phyloP scores from a whole-genome alignment of 2,797 vertebrate genomes.

The Fistularia commersonii region DNA sequence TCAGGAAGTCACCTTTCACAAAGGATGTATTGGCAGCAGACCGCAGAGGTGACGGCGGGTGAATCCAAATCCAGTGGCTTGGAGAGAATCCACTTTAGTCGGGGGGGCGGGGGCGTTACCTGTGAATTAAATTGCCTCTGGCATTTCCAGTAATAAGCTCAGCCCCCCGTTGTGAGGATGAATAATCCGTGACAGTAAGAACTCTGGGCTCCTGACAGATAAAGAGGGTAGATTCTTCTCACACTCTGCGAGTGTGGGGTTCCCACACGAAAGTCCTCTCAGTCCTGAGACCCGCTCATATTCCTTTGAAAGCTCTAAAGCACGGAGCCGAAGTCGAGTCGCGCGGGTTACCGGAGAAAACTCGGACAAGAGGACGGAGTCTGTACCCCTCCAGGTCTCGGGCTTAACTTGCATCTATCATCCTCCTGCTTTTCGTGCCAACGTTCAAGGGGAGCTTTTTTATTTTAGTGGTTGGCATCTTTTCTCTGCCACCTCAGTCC shows the following conservation, averaged over 20 bases:
- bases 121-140: slow-evolving; percentile 48
- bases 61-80: slow-evolving; percentile 46
- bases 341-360: slow-evolving; percentile 42
- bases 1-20: slow-evolving; percentile 58
- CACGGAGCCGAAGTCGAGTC: slow-evolving; percentile 22
- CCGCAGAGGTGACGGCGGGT: slow-evolving; percentile 45
- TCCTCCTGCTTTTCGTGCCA: slow-evolving; percentile 30
- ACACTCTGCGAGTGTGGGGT: slow-evolving; percentile 27
- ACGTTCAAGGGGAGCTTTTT: slow-evolving; percentile 42
- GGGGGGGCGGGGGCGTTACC: slow-evolving; percentile 37
- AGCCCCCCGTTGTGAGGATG: slow-evolving; percentile 30
- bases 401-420: slow-evolving; percentile 56
- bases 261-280: slow-evolving; percentile 38
- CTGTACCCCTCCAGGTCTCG: slow-evolving; percentile 17
- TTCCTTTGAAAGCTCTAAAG: slow-evolving; percentile 35
- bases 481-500: slow-evolving; percentile 39
- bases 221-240: slow-evolving; percentile 30
- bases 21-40: slow-evolving; percentile 42
- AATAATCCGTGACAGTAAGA: slow-evolving; percentile 54
- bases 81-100: slow-evolving; percentile 49
- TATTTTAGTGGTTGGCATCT: slow-evolving; percentile 58
- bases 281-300: slow-evolving; percentile 28
- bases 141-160: slow-evolving; percentile 47
- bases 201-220: slow-evolving; percentile 27
- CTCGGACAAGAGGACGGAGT: slow-evolving; percentile 8